Base-by-base conservation (phyloP, 2,888 invertebrate genomes). In the Hartigia nigra region DNA sequence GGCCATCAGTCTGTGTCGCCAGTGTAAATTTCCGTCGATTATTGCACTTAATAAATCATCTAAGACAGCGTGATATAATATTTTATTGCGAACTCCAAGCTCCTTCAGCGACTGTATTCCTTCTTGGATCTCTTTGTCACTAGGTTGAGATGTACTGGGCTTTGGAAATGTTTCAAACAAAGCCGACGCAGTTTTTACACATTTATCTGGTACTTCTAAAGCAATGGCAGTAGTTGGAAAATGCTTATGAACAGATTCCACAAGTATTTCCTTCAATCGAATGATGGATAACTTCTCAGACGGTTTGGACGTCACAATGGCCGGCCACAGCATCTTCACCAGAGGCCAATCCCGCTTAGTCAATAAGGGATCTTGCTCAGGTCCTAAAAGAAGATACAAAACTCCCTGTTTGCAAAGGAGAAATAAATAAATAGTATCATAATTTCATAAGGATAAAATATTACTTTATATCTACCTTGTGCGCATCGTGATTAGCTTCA, bases 201-300 rank as follows among this genome's bases (percentile, higher is more conserved):
- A 93, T 0, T 87, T 86, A 2, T 94, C 92, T 0, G 94, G 92
- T 80, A 95, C 92, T 31, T 93, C 91, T 0, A 94, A 89, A 4
- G 93, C 92, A 1, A 95, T 95, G 78, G 94, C 93, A 31, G 94
- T 93, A 0, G 95, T 94, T 1, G 94, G 94, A 87, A 95, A 95
- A 83, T 93, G 92, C 37, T 94, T 93, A 79, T 93, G 93, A 0
- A 95, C 91, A 0, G 92, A 88, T 3, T 94, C 94, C 72, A 92
- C 91, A 77, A 95, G 91, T 0, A 90, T 91, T 82, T 94, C 94
- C 82, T 95, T 94, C 55, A 91, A 81, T 31, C 92, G 92, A 76
- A 96, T 94, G 77, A 97, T 95, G 72, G 96, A 96, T 1, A 95
- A 95, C 89, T 98, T 98, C 88, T 98, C 98, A 3, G 97, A 97